Evolutionary conservation across 2,888 invertebrate genomes (phyloP).

Genomic region (Tryphoninae sp.): DNA sequence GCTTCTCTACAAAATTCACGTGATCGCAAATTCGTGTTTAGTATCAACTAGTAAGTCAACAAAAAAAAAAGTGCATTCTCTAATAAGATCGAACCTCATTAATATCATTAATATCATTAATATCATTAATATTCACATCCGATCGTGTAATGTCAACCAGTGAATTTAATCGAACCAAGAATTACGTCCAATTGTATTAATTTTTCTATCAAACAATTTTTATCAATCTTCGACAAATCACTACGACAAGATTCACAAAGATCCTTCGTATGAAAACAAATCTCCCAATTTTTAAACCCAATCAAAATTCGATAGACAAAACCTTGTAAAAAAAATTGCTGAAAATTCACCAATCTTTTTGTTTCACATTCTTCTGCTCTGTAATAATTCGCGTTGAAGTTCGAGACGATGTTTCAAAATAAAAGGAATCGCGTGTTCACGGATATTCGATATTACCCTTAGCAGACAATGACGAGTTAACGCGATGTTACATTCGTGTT

Average conservation of each 20-base stretch:
- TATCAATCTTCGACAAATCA: background rate
- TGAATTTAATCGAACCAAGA: background rate
- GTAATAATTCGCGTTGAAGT: background rate
- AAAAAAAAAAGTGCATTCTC: constrained; percentile 2
- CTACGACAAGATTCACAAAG: too few species aligned
- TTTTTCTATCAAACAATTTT: background rate
- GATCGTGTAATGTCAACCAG: background rate
- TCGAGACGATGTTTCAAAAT: constrained; percentile 18
- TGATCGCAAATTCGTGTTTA: background rate
- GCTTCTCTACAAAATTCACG: constrained; percentile 5
- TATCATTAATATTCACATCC: background rate
- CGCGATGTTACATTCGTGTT: constrained; percentile 29
- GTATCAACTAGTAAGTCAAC: background rate
- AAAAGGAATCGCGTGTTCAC: constrained; percentile 6
- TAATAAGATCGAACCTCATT: background rate
- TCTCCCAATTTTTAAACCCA: background rate
- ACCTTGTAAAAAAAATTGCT: background rate
- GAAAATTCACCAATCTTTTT: background rate
- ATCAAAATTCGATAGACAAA: too few species aligned
- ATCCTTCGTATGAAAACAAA: background rate
- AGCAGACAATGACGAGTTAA: constrained; percentile 26
- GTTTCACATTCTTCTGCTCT: background rate
- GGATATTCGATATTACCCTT: constrained; percentile 41
- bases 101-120: background rate
- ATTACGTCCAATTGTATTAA: background rate